Evolutionary conservation across 1,140 invertebrate genomes (phyloP), one percentile per base, ranked within the genome.

Genomic region (Geopemphigus sp.): DNA sequence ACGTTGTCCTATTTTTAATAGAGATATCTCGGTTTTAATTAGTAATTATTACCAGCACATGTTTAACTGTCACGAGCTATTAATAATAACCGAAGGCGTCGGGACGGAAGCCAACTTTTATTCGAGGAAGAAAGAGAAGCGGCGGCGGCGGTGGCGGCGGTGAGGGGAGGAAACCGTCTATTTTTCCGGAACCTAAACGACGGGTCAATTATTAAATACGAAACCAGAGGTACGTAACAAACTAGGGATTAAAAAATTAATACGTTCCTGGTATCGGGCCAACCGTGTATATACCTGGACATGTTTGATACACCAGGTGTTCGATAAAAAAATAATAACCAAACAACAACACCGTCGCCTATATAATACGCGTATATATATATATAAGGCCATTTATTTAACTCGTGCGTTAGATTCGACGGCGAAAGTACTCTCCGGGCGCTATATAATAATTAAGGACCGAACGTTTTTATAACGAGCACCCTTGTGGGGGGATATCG

Each of bases 1-100:
- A 78, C 57, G 45, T 50, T 59, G 74, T 78, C 74, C 74, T 78
- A 78, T 78, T 78, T 78, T 78, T 78, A 78, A 78, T 78, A 78
- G 74, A 78, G 74, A 78, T 78, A 78, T 78, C 74, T 78, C 74
- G 50, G 74, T 59, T 78, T 78, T 78, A 78, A 78, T 78, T 78
- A 78, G 74, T 78, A 78, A 78, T 78, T 78, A 78, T 78, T 78
- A 78, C 74, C 74, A 78, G 74, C 74, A 78, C 39, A 78, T 78
- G 74, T 78, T 63, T 50, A 59, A 61, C 74, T 78, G 74, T 61
- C 74, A 78, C 74, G 74, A 78, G 74, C 74, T 78, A 78, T 78
- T 78, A 78, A 78, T 78, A 78, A 78, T 78, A 78, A 59, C 56
- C 14, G 74, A 45, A 78, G 74, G 74, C 74, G 74, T 78, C 74